phyloP scores from a whole-genome alignment of 2,113 vertebrate genomes.

The Pogona vitticeps region DNA sequence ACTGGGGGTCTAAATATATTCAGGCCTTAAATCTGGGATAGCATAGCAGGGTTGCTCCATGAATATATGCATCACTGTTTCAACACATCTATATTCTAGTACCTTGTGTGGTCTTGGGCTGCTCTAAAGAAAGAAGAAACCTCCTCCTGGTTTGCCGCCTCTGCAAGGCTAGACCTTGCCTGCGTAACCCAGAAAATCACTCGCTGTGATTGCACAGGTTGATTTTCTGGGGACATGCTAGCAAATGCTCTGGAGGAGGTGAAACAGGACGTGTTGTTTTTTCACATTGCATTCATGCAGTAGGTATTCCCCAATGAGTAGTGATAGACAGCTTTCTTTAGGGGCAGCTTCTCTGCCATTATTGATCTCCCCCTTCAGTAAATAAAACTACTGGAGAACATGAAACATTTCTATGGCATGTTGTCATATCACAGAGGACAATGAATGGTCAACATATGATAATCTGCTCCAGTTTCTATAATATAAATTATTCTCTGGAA shows the following conservation, averaged over 20 bases:
- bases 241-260: background rate
- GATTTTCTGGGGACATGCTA: background rate
- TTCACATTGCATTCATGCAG: background rate
- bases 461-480: too few species aligned
- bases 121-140: background rate
- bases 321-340: background rate
- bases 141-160: too few species aligned
- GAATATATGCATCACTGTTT: constrained; percentile 20
- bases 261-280: background rate
- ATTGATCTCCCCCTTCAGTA: background rate
- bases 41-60: constrained; percentile 33
- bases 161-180: too few species aligned
- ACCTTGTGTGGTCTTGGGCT: background rate
- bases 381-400: background rate
- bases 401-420: background rate
- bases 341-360: background rate
- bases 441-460: background rate
- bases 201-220: background rate
- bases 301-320: background rate
- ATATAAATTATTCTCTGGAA: too few species aligned
- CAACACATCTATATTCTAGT: background rate
- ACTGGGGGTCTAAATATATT: background rate
- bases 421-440: background rate
- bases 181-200: too few species aligned
- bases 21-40: constrained; percentile 7